Evolutionary conservation across 2,797 vertebrate species (phyloP).

Genomic region (Gephyroberyx darwinii): DNA sequence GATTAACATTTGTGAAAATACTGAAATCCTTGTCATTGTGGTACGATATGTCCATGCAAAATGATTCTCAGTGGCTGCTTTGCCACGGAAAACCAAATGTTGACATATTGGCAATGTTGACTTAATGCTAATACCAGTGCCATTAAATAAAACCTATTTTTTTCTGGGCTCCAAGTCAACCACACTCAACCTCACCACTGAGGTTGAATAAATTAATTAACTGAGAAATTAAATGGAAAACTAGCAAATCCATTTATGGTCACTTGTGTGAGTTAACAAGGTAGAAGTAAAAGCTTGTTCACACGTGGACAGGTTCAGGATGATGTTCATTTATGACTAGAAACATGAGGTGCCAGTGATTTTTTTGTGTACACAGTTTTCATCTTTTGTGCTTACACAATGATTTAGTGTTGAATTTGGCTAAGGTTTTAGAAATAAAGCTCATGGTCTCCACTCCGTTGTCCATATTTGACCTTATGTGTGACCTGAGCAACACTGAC

Average conservation of each 20-base stretch:
- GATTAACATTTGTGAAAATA: constrained; percentile 54
- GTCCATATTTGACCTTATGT: background rate
- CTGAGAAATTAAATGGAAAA: no score
- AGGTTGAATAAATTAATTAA: no score
- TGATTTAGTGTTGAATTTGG: background rate
- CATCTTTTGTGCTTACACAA: background rate
- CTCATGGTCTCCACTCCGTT: background rate
- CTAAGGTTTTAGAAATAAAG: background rate
- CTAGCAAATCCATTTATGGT: background rate
- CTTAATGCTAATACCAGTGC: constrained; percentile 14
- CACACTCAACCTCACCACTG: background rate
- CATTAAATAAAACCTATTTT: constrained; percentile 11
- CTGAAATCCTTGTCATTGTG: constrained; percentile 32
- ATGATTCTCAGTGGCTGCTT: constrained; percentile 35
- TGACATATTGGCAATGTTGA: constrained; percentile 18
- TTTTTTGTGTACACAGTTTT: background rate
- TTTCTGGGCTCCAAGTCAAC: constrained; percentile 2
- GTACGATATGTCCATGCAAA: constrained; percentile 45
- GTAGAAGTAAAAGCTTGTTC: background rate
- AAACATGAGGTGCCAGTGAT: background rate
- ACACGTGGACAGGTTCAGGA: background rate
- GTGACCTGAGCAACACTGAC: background rate
- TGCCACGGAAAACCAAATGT: background rate
- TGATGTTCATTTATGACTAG: no score
- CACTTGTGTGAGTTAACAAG: background rate